phyloP scores from a whole-genome alignment of 2,888 invertebrate genomes.

The Kuschelorhynchus macadamiae region DNA sequence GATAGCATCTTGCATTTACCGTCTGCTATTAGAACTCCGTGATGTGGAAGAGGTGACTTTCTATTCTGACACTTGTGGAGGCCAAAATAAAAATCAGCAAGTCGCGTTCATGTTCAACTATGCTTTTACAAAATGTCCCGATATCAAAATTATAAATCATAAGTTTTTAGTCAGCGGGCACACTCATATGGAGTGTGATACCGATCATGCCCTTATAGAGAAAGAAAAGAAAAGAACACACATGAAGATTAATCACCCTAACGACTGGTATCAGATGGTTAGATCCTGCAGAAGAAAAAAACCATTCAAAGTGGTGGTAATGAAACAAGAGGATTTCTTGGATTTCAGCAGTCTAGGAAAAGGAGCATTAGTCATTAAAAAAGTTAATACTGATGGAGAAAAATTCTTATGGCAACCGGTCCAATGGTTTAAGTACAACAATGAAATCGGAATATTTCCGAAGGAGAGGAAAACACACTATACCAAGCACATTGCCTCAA shows the following conservation, averaged over 20 bases:
- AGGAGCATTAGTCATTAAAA: slow-evolving; percentile 13
- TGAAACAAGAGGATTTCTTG: slow-evolving; percentile 19
- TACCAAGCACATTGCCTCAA: slow-evolving; percentile 14
- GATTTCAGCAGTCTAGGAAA: slow-evolving; percentile 16
- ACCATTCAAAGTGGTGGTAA: slow-evolving; percentile 21
- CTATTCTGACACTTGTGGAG: slow-evolving; percentile 32
- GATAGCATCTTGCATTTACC: slow-evolving; percentile 26
- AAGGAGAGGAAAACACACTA: slow-evolving; percentile 11
- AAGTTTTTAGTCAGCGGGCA: too few relatives aligned
- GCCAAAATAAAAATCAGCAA: slow-evolving; percentile 25
- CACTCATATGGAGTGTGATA: slow-evolving; percentile 54
- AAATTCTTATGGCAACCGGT: slow-evolving; percentile 26
- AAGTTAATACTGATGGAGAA: slow-evolving; percentile 21
- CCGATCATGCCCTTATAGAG: slow-evolving; percentile 51
- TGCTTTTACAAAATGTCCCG: too few relatives aligned
- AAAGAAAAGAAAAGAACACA: slow-evolving; percentile 23
- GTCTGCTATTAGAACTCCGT: slow-evolving; percentile 6
- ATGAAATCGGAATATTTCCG: slow-evolving; percentile 17
- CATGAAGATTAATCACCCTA: slow-evolving; percentile 15
- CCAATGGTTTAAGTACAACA: slow-evolving; percentile 21
- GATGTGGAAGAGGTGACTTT: slow-evolving; percentile 21
- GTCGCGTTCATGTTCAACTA: slow-evolving; percentile 19
- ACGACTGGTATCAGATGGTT: slow-evolving; percentile 26
- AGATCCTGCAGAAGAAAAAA: slow-evolving; percentile 18
- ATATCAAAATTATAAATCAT: too few relatives aligned